Conservation (phyloP, 2,113 vertebrate genomes). For the Epinephelus lanceolatus region DNA sequence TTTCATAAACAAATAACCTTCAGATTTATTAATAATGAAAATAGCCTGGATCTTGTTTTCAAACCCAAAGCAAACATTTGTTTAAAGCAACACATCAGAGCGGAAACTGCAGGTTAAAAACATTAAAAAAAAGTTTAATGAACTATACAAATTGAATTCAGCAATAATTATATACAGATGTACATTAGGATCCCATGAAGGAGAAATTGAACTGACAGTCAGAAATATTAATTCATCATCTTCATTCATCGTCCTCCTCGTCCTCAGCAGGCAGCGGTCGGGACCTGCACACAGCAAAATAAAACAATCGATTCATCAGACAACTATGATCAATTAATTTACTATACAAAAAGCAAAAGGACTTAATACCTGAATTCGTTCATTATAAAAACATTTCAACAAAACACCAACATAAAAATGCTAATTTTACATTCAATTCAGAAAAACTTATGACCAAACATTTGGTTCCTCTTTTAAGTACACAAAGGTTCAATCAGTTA, state of each 20-base stretch:
- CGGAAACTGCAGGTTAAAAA: not conserved
- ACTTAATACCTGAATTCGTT: too few species aligned
- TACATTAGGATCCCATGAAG: constrained; percentile 68
- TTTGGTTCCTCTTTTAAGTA: too few species aligned
- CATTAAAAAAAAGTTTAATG: constrained; percentile 61
- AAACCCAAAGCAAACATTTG: not conserved
- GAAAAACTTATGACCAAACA: too few species aligned
- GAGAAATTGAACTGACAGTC: not conserved
- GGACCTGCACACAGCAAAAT: constrained; percentile 63
- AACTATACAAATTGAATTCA: constrained; percentile 69
- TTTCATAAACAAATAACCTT: too few species aligned
- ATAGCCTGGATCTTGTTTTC: too few species aligned
- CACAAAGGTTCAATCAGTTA: too few species aligned
- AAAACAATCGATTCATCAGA: not conserved
- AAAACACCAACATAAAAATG: too few species aligned
- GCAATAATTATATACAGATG: constrained; percentile 79
- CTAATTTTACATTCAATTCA: too few species aligned
- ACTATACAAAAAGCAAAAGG: too few species aligned
- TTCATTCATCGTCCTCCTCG: constrained; percentile 73
- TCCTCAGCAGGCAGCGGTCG: constrained; percentile 80
- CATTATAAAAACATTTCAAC: too few species aligned
- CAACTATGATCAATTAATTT: too few species aligned
- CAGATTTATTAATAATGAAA: too few species aligned
- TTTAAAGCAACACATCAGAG: not conserved
- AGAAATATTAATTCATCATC: not conserved